Base-by-base conservation (phyloP, 2,113 vertebrate species). In the Oreochromis tanganicae region DNA sequence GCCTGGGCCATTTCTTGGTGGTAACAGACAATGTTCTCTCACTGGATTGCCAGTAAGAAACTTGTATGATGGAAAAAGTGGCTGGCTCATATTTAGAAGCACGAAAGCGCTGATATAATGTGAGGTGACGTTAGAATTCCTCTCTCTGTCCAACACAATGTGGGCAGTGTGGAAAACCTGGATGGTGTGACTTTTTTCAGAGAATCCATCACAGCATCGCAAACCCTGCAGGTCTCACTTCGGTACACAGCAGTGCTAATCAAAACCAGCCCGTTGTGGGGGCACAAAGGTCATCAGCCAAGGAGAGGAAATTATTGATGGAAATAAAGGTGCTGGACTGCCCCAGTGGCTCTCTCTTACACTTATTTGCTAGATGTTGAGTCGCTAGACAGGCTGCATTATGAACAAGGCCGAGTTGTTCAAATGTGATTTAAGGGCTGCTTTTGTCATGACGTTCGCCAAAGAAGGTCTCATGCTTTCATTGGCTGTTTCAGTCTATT, bases 191-290 rank as follows among this genome's bases (percentile, higher is more conserved):
- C 85, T 92, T 87, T 94, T 93, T 94, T 95, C 88, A 96, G 96
- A 96, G 96, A 92, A 97, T 97, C 97, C 97, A 95, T 97, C 97
- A 96, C 95, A 93, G 96, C 95, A 91, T 88, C 81, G 87, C 92
- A 94, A 92, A 94, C 95, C 96, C 97, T 96, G 95, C 96, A 95
- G 96, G 55, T 92, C 96, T 95, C 94, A 89, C 96, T 96, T 91
- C 50, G 52, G 89, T 87, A 79, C 89, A 83, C 86, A 84, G 93
- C 84, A 36, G 82, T 80, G 87, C 88, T 96, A 95, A 96, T 95
- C 89, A 90, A 88, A 95, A 95, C 85, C 96, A 95, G 95, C 83
- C 91, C 3, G 81, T 19, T 84, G 81, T 43, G 61, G 84, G 93
- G 94, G 92, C 81, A 88, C 89, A 14, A 52, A 90, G 94, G 95